Evolutionary conservation across 2,113 vertebrate species (phyloP).

Genomic region (Steatornis caripensis): DNA sequence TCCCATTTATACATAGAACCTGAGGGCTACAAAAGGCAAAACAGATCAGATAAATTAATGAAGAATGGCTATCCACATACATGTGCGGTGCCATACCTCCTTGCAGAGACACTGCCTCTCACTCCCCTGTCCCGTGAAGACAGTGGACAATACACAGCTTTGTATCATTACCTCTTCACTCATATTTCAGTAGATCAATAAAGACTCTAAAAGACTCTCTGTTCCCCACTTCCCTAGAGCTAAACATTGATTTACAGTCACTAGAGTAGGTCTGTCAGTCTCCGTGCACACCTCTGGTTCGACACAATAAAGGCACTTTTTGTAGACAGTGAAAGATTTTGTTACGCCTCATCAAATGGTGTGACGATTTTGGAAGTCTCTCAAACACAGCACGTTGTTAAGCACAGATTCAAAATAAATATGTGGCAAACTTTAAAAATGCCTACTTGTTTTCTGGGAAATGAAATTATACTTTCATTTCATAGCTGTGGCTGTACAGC

Average conservation of each 20-base stretch:
- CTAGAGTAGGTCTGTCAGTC: background rate
- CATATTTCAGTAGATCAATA: background rate
- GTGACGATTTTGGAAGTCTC: background rate
- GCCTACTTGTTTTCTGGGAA: background rate
- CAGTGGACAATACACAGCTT: background rate
- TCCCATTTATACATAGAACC: background rate
- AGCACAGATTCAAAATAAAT: background rate
- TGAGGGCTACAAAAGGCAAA: background rate
- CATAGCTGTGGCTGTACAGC: background rate
- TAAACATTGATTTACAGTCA: background rate
- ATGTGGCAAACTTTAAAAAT: background rate
- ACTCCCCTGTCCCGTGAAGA: fast-evolving
- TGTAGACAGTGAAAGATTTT: background rate
- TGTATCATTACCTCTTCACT: background rate
- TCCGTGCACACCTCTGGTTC: background rate
- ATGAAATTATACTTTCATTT: background rate
- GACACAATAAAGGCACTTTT: background rate
- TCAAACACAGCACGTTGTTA: background rate
- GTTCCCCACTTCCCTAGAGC: background rate
- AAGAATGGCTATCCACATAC: background rate
- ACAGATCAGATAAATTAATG: background rate
- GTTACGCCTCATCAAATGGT: background rate
- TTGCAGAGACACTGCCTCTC: background rate
- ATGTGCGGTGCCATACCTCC: fast-evolving
- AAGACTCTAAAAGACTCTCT: background rate